These are phyloP conservation scores for Diloba caeruleocephala DNA, from an alignment of 2,888 invertebrate species.

Conservation along the genomic window DNA sequence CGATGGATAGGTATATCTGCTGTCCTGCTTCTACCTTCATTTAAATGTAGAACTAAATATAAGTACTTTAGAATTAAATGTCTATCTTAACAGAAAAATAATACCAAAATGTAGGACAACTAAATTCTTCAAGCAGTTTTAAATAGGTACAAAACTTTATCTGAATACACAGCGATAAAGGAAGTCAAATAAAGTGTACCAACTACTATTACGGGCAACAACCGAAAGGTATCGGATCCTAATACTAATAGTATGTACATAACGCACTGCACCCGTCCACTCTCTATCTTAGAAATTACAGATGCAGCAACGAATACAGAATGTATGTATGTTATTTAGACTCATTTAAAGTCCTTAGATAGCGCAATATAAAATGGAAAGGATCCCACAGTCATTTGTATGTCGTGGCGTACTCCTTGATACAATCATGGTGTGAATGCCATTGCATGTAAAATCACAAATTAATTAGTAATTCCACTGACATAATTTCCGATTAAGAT, in stretches of 20 bases:
- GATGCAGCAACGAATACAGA: conserved; percentile 5
- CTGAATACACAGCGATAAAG: too few relatives aligned
- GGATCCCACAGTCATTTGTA: conserved; percentile 42
- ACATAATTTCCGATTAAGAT: conserved; percentile 36
- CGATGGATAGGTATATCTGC: not conserved
- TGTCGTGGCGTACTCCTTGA: conserved; percentile 5
- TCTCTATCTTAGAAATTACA: conserved; percentile 17
- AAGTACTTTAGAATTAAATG: too few relatives aligned
- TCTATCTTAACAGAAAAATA: too few relatives aligned
- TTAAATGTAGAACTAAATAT: too few relatives aligned
- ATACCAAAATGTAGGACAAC: too few relatives aligned
- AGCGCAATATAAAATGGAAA: conserved; percentile 14
- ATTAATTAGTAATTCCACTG: conserved; percentile 35
- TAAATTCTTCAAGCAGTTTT: too few relatives aligned
- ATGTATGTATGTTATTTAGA: not conserved
- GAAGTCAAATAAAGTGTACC: too few relatives aligned
- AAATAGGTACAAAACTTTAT: too few relatives aligned
- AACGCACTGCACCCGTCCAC: not conserved
- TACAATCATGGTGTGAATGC: conserved; percentile 16
- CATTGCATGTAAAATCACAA: conserved; percentile 26
- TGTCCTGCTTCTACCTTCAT: too few relatives aligned
- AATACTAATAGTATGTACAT: conserved; percentile 2
- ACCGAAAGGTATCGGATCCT: not conserved
- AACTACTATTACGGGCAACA: not conserved
- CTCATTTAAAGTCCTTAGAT: conserved; percentile 26